phyloP scores from a whole-genome alignment of 2,888 invertebrate genomes.

The Drosophila pegasa region DNA sequence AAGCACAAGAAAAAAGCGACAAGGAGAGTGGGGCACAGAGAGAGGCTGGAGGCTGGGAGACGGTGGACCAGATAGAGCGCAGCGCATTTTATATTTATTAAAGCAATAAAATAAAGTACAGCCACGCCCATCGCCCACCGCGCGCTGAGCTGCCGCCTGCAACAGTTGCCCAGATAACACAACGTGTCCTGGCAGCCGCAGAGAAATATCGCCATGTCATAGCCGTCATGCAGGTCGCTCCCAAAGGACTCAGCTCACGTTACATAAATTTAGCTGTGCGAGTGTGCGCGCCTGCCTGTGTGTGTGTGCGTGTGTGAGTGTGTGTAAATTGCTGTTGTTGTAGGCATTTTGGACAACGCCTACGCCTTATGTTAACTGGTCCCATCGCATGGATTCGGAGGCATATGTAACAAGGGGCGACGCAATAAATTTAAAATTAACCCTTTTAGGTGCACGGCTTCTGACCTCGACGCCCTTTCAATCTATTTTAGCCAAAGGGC shows the following conservation, averaged over 20 bases:
- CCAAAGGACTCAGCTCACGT: conserved; percentile 47
- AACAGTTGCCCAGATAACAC: conserved; percentile 65
- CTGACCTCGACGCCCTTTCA: conserved; percentile 65
- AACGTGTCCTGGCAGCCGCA: conserved; percentile 56
- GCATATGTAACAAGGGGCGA: conserved; percentile 59
- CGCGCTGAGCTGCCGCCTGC: background rate
- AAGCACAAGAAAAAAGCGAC: conserved; percentile 12
- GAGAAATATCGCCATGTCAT: conserved; percentile 75
- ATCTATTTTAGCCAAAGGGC: conserved; percentile 36
- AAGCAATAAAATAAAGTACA: conserved; percentile 79
- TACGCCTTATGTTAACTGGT: conserved; percentile 41
- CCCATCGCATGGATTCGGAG: conserved; percentile 55
- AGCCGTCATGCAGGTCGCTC: conserved; percentile 63
- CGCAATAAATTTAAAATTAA: conserved; percentile 81
- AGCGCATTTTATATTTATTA: conserved; percentile 75
- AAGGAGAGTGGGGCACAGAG: no score
- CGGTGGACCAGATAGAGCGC: conserved; percentile 24
- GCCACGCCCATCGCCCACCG: conserved; percentile 21
- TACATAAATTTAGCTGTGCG: conserved; percentile 60
- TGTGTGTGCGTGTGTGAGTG: background rate
- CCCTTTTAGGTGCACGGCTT: conserved; percentile 74
- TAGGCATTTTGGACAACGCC: conserved; percentile 55
- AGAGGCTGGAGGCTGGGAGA: background rate
- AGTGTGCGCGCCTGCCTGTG: background rate
- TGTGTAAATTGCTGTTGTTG: conserved; percentile 59